phyloP scores from a whole-genome alignment of 2,113 vertebrate species.

The Porphyrio hochstetteri region DNA sequence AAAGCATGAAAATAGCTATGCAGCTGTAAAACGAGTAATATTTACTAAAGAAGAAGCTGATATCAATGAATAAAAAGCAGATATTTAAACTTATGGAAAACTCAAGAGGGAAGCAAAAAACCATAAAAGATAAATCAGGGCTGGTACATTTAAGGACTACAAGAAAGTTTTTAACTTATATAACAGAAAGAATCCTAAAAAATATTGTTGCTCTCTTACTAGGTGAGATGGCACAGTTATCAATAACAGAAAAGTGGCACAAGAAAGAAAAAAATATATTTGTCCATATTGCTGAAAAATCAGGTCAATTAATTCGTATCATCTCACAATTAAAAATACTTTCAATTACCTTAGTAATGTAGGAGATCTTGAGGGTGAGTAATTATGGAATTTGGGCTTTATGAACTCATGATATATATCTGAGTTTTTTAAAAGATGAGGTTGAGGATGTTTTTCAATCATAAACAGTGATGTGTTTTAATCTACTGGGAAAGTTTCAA shows the following conservation, averaged over 20 bases:
- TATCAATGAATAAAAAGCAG: not conserved
- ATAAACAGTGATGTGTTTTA: not conserved
- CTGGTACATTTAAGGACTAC: not conserved
- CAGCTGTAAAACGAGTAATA: not conserved
- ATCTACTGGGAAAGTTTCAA: not conserved
- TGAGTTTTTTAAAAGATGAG: not conserved
- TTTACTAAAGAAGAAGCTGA: not conserved
- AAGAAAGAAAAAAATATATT: not conserved
- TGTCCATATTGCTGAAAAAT: not conserved
- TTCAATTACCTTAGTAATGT: not conserved
- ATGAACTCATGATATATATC: not conserved
- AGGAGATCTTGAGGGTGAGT: not conserved
- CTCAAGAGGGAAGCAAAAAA: not conserved
- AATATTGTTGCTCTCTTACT: not conserved
- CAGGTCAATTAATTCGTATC: not conserved
- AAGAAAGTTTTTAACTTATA: not conserved
- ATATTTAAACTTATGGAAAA: not conserved
- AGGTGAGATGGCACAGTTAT: not conserved
- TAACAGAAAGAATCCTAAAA: not conserved
- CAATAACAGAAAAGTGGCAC: not conserved
- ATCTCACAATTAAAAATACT: not conserved
- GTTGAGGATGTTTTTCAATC: not conserved
- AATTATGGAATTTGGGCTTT: not conserved
- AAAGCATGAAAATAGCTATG: not conserved
- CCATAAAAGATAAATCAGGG: not conserved